A percentile compares a stretch with the other conserved stretches of the same genome.
phyloP scores from a whole-genome alignment of 2,888 invertebrate genomes.

The Callyntrura sp. region DNA sequence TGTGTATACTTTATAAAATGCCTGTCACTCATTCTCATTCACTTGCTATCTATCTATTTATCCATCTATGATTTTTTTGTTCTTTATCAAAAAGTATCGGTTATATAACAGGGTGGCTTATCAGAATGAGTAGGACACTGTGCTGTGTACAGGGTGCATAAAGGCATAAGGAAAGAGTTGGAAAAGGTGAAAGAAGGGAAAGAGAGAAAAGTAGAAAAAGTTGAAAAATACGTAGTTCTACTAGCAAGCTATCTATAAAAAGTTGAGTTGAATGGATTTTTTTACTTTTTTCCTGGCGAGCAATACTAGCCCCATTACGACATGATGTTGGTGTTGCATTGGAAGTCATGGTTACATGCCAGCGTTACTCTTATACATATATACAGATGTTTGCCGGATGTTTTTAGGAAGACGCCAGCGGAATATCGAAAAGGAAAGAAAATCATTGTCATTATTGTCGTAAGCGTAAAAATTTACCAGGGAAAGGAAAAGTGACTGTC shows the following conservation, averaged over 20 bases:
- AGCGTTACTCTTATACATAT: not conserved
- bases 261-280: conserved; percentile 27
- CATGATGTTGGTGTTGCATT: conserved; percentile 26
- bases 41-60: conserved; percentile 40
- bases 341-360: not conserved
- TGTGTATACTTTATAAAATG: conserved; percentile 5
- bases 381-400: not conserved
- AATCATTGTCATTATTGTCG: conserved; percentile 20
- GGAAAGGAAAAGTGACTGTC: conserved; percentile 10
- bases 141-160: not conserved
- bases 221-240: not conserved
- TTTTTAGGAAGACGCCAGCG: not conserved
- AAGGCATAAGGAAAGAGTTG: not conserved
- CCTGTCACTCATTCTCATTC: conserved; percentile 66
- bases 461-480: conserved; percentile 7
- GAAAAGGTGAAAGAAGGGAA: not conserved
- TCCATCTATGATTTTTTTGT: conserved; percentile 14
- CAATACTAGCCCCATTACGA: not conserved
- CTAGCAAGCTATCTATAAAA: not conserved
- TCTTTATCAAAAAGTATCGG: not conserved
- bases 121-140: not conserved
- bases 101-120: conserved; percentile 21
- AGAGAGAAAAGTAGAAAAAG: conserved; percentile 9
- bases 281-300: not conserved
- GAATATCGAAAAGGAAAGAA: not conserved